Evolutionary conservation across 2,888 invertebrate species (phyloP).

Genomic region (Pristionchus entomophagus): DNA sequence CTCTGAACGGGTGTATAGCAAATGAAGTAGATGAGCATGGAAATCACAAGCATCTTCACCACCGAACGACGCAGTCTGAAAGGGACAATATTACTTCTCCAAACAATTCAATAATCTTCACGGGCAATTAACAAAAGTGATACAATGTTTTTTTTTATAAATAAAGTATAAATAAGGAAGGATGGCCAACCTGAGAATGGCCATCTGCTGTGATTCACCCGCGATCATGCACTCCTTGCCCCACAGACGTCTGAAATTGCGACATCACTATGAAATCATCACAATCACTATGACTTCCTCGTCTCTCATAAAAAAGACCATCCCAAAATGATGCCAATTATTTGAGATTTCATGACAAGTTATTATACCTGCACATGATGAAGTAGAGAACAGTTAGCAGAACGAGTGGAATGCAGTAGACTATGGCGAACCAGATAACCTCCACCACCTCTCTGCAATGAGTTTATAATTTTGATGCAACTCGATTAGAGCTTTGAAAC

Average conservation of each 20-base stretch:
- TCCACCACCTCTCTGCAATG: not conserved
- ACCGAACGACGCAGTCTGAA: constrained; percentile 75
- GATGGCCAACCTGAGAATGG: constrained; percentile 32
- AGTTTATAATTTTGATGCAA: not conserved
- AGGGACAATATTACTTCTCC: no score
- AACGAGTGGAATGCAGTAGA: constrained; percentile 66
- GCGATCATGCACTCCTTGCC: constrained; percentile 60
- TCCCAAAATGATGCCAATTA: no score
- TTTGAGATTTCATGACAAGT: not conserved
- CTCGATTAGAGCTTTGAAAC: no score
- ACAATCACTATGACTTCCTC: not conserved
- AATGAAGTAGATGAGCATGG: constrained; percentile 77
- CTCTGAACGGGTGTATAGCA: constrained; percentile 78
- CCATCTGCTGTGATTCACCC: constrained; percentile 62
- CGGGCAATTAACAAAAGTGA: no score
- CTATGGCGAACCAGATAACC: constrained; percentile 51
- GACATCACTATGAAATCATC: not conserved
- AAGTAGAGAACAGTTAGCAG: constrained; percentile 65
- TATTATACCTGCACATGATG: constrained; percentile 58
- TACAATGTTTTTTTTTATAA: no score
- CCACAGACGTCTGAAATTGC: constrained; percentile 49
- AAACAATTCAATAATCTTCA: no score
- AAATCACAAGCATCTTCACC: constrained; percentile 78
- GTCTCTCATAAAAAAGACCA: no score
- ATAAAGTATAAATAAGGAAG: no score